A percentile compares a stretch with the other conserved stretches of the same genome.
Evolutionary conservation across 2,888 invertebrate genomes (phyloP).

Genomic region (Notodonta dromedarius): DNA sequence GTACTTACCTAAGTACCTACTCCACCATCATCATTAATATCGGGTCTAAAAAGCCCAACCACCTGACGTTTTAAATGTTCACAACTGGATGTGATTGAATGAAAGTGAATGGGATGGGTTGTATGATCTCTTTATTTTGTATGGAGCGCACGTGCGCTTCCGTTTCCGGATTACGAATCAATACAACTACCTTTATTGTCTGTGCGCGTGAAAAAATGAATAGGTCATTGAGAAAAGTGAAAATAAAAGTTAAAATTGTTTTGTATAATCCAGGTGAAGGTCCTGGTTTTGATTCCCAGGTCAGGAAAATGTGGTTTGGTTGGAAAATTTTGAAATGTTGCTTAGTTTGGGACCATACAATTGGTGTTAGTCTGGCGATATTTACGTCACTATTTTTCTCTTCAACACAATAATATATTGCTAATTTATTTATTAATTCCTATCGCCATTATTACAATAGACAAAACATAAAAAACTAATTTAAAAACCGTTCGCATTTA

Average conservation of each 20-base stretch:
- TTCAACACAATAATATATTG: not conserved
- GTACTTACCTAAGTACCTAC: too few species aligned
- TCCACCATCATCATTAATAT: too few species aligned
- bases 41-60: too few species aligned
- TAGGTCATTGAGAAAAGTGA: not conserved
- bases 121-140: constrained; percentile 29
- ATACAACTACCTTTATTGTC: constrained; percentile 29
- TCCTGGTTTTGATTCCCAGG: not conserved
- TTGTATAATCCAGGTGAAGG: not conserved
- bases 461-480: constrained; percentile 9
- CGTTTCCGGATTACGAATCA: constrained; percentile 38
- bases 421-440: not conserved
- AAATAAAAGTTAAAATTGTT: not conserved
- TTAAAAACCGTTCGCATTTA: constrained; percentile 5
- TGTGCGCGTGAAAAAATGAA: constrained; percentile 13
- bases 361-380: too few species aligned
- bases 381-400: not conserved
- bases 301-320: too few species aligned
- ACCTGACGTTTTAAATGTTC: too few species aligned
- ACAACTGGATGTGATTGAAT: constrained; percentile 6
- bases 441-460: not conserved
- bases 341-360: too few species aligned
- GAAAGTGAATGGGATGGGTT: constrained; percentile 24
- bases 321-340: too few species aligned
- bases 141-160: constrained; percentile 43